phyloP scores from a whole-genome alignment of 2,797 vertebrate species.

The Smutsia gigantea region DNA sequence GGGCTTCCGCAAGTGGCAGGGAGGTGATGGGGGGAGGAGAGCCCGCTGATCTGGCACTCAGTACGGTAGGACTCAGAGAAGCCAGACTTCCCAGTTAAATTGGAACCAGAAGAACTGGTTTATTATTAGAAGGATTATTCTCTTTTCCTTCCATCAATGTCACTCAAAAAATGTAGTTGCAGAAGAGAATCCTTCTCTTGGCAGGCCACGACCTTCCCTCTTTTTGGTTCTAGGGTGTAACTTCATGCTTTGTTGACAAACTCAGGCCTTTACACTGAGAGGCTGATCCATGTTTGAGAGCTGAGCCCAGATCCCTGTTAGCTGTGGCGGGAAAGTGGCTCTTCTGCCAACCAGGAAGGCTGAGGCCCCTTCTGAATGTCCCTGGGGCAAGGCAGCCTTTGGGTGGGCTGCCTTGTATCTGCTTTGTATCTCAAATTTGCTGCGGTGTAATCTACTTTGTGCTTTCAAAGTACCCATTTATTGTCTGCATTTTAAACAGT shows the following conservation, averaged over 20 bases:
- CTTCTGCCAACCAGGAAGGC: constrained; percentile 49
- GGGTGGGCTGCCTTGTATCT: neutral
- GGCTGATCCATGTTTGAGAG: neutral
- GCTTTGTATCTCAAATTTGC: neutral
- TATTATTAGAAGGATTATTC: neutral
- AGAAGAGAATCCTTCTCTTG: neutral
- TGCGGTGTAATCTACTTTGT: neutral
- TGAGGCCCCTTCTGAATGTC: neutral
- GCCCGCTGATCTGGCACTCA: neutral
- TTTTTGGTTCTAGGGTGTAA: neutral
- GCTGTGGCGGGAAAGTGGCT: neutral
- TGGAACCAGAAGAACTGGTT: constrained; percentile 11
- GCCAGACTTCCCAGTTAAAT: constrained; percentile 6
- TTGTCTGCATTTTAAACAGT: constrained; percentile 28
- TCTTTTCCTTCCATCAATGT: neutral
- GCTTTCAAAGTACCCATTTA: constrained; percentile 4
- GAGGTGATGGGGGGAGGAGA: accelerated
- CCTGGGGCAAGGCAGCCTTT: neutral
- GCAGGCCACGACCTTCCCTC: neutral
- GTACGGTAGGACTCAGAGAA: neutral
- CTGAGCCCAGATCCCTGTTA: neutral
- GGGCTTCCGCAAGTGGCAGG: neutral
- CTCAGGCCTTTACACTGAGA: neutral
- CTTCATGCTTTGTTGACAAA: neutral
- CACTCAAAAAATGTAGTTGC: neutral